Conservation (phyloP, 2,113 vertebrate species). For the Cebus imitator region DNA sequence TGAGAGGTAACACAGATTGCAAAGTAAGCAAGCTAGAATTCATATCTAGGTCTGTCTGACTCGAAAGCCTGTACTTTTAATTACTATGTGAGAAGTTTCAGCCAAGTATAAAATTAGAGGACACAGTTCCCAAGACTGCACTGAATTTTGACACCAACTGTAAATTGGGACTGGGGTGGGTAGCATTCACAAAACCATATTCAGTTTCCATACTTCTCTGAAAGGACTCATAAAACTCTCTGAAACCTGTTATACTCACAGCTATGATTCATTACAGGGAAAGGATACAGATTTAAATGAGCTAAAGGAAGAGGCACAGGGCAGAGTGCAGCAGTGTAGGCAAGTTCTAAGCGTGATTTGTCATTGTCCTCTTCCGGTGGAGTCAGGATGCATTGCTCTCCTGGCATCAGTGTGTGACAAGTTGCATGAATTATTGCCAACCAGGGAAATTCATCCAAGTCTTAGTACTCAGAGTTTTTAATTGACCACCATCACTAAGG, state of each 20-base stretch:
- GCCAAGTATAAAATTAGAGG: not conserved
- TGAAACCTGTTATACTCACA: not conserved
- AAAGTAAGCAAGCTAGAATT: not conserved
- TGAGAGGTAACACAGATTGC: not conserved
- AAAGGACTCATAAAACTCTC: not conserved
- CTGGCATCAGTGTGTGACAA: not conserved
- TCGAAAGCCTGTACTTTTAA: conserved; percentile 13
- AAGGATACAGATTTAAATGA: not conserved
- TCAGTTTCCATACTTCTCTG: not conserved
- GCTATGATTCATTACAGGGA: not conserved
- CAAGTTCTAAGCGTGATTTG: not conserved
- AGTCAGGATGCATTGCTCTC: not conserved
- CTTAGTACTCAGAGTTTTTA: not conserved
- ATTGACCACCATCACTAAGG: too few relatives aligned
- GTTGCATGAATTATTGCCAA: not conserved
- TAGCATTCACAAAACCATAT: not conserved
- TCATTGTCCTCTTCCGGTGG: not conserved
- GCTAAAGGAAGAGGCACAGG: not conserved
- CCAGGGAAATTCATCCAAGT: not conserved
- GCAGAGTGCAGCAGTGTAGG: not conserved
- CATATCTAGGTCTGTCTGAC: not conserved
- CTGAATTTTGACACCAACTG: not conserved
- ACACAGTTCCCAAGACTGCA: not conserved
- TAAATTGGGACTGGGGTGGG: not conserved
- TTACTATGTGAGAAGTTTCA: not conserved